Evolutionary conservation across 2,113 vertebrate genomes (phyloP).

Genomic region (Sorex araneus): DNA sequence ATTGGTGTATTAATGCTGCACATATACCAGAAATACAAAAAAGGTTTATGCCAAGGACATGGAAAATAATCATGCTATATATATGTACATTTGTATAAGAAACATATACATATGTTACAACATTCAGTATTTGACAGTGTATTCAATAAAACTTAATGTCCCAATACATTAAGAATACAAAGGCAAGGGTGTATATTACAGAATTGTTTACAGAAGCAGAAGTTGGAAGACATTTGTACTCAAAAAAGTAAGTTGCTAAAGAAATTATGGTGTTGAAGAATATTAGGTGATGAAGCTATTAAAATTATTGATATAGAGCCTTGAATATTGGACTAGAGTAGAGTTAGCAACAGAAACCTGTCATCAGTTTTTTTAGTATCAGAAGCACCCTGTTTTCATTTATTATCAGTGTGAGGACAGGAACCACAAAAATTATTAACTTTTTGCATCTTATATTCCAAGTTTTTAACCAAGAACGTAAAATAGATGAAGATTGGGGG

Average conservation of each 20-base stretch:
- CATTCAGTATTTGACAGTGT: not conserved
- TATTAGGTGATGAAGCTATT: constrained; percentile 5
- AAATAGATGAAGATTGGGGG: not conserved
- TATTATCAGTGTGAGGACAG: constrained; percentile 25
- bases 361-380: too few species aligned
- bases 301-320: constrained; percentile 20
- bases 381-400: not conserved
- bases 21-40: too few species aligned
- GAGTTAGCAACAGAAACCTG: not conserved
- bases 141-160: not conserved
- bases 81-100: too few species aligned
- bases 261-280: constrained; percentile 15
- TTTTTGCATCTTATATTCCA: not conserved
- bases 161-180: not conserved
- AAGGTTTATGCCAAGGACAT: too few species aligned
- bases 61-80: too few species aligned
- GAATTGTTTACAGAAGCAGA: not conserved
- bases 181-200: not conserved
- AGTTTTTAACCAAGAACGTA: constrained; percentile 25
- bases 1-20: too few species aligned
- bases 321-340: constrained; percentile 18
- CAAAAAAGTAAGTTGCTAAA: not conserved
- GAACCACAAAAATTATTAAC: constrained; percentile 17
- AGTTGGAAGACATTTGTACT: not conserved
- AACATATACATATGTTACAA: too few species aligned